phyloP scores from a whole-genome alignment of 2,113 vertebrate genomes.

The Fukomys damarensis region DNA sequence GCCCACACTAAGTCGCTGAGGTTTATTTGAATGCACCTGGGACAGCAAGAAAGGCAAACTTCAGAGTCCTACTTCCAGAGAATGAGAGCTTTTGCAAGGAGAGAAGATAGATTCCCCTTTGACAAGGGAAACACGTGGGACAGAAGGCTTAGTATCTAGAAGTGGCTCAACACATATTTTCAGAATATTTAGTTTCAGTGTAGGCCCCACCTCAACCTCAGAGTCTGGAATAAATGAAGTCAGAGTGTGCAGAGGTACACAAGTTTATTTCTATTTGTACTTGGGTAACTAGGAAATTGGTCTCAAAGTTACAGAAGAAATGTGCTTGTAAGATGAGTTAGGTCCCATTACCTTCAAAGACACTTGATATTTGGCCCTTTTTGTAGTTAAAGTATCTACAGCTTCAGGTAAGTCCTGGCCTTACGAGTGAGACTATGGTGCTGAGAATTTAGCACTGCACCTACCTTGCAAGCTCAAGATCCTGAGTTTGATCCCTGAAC shows the following conservation, averaged over 20 bases:
- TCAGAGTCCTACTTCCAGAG: not conserved
- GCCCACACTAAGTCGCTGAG: not conserved
- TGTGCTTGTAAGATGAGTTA: not conserved
- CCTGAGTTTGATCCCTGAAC: no score
- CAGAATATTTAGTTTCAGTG: not conserved
- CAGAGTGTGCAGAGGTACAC: not conserved
- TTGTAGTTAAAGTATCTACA: not conserved
- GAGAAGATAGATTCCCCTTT: not conserved
- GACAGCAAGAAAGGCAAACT: not conserved
- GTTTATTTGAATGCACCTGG: not conserved
- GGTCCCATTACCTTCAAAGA: not conserved
- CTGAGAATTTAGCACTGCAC: no score
- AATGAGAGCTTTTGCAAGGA: not conserved
- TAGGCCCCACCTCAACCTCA: not conserved
- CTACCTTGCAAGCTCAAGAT: no score
- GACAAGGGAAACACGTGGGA: not conserved
- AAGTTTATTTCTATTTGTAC: not conserved
- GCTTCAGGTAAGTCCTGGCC: not conserved
- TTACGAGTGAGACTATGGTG: no score
- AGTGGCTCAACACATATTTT: not conserved
- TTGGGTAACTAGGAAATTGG: not conserved
- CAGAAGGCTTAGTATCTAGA: not conserved
- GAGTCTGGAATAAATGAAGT: not conserved
- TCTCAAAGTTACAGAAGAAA: not conserved
- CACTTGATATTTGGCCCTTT: not conserved